Base-by-base conservation (phyloP, 2,888 invertebrate species). In the Sesia apiformis region DNA sequence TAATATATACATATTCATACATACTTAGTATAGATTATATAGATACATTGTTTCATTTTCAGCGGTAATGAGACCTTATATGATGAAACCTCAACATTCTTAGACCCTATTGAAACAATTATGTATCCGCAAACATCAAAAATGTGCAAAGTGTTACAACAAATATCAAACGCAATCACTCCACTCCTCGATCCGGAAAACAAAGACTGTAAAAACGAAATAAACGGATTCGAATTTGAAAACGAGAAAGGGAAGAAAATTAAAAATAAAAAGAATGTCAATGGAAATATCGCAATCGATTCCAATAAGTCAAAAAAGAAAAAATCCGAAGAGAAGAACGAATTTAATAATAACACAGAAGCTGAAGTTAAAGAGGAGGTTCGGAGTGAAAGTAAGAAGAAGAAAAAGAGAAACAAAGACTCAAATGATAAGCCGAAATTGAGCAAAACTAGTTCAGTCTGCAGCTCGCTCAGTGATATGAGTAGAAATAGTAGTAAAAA, bases 381-480 rank as follows among this genome's bases (percentile, higher is more conserved):
- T 42, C 23, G 54, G 51, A 38, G 51, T 53, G 38, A 41, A 55
- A 39, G 4, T 8, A 54, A 53, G 42, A 52, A 59, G 5, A 58
- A 57, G 4, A 62, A 58, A 38, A 62, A 58, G 4, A 59, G 59
- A 5, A 67, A 58, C 8, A 64, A 63, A 55, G 70, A 70, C 51
- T 60, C 58, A 42, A 63, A 46, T 54, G 73, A 69, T 7, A 67
- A 53, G 41, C 65, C 70, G 0, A 77, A 75, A 52, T 57, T 81
- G 39, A 78, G 74, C 53, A 81, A 81, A 52, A 71, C 78, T 0
- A 76, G 77, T 23, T 87, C 87, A 0, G 72, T 84, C 5, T 81
- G 85, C 53, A 86, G 85, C 40, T 86, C 87, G 0, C 53, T 76
- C 0, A 80, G 83, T 54, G 85, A 87, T 53, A 76, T 78, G 72